phyloP scores from a whole-genome alignment of 2,797 vertebrate species.

The Falco rusticolus region DNA sequence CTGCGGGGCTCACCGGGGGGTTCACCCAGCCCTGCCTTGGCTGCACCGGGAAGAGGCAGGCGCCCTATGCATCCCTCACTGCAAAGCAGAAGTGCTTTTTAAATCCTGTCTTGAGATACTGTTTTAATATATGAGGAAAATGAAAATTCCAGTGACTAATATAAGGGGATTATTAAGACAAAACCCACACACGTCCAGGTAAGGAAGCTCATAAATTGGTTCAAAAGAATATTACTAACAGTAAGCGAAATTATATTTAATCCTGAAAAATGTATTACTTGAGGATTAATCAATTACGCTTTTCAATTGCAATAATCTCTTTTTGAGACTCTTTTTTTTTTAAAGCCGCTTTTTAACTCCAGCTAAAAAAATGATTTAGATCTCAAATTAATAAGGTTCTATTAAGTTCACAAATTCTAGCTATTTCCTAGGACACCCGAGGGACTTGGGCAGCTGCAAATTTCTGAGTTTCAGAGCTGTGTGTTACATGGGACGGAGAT shows the following conservation, averaged over 20 bases:
- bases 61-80: fast-evolving
- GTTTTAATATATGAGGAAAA: not conserved
- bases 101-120: not conserved
- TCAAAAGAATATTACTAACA: not conserved
- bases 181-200: not conserved
- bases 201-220: not conserved
- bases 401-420: not conserved
- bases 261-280: not conserved
- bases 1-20: fast-evolving
- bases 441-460: not conserved
- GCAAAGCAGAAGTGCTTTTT: not conserved
- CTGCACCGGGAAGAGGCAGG: too few relatives aligned
- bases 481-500: fast-evolving
- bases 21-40: not conserved
- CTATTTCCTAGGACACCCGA: not conserved
- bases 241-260: not conserved
- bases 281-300: conserved; percentile 10
- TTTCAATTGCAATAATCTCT: not conserved
- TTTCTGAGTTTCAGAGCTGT: not conserved
- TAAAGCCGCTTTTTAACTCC: not conserved
- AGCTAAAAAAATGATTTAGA: not conserved
- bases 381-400: not conserved
- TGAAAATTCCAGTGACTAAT: not conserved
- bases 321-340: not conserved
- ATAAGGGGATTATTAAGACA: not conserved